These are phyloP conservation scores for Antedon mediterranea DNA, from an alignment of 53 echinoderm and acorn worm species.

Conservation along the genomic window DNA sequence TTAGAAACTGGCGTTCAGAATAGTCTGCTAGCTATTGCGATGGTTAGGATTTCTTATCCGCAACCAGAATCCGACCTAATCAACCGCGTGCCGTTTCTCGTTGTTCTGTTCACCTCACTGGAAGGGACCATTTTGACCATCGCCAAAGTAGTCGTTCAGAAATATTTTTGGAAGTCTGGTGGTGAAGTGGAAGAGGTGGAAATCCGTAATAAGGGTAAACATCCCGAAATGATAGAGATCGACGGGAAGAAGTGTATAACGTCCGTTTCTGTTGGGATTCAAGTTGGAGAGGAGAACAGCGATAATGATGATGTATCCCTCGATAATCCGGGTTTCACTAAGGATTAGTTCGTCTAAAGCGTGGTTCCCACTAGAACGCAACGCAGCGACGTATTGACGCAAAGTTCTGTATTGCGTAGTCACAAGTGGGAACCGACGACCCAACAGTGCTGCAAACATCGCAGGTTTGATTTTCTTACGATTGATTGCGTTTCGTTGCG, in stretches of 20 bases:
- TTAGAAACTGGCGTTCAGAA: slow-evolving; percentile 61
- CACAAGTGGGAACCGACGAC: too few species aligned
- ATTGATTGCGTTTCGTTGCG: too few species aligned
- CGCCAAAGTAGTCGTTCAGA: not conserved
- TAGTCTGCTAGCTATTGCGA: slow-evolving; percentile 28
- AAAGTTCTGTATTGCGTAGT: too few species aligned
- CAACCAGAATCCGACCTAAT: slow-evolving; percentile 46
- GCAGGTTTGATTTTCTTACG: too few species aligned
- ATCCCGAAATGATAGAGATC: not conserved
- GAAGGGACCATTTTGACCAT: not conserved
- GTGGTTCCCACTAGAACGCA: too few species aligned
- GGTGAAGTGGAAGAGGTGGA: not conserved
- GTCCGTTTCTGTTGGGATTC: not conserved
- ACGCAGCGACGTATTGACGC: too few species aligned
- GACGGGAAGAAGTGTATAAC: not conserved
- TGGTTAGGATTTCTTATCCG: slow-evolving; percentile 32
- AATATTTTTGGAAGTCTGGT: not conserved
- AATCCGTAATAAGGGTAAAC: not conserved
- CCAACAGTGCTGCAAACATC: too few species aligned
- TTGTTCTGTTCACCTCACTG: not conserved
- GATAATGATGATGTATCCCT: not conserved
- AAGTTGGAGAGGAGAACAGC: not conserved
- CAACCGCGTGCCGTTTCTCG: slow-evolving; percentile 23
- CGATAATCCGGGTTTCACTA: slow-evolving; percentile 6
- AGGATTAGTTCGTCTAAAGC: too few species aligned